These are phyloP conservation scores for Cacoxenus indagator DNA, from an alignment of 2,888 invertebrate species.

Conservation along the genomic window DNA sequence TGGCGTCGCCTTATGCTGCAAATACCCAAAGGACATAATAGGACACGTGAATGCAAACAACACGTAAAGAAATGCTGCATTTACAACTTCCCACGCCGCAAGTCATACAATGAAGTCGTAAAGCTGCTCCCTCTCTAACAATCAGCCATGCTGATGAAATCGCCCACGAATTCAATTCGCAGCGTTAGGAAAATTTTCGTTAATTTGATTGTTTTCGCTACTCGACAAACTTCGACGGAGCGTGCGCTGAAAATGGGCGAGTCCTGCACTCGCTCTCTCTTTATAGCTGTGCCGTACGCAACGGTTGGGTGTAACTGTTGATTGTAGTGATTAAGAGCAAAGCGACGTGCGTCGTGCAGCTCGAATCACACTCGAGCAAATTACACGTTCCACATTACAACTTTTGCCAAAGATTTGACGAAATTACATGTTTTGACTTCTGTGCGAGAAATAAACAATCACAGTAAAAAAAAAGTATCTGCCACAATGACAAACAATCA, in stretches of 20 bases:
- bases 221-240: not conserved
- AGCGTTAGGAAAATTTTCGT: conserved; percentile 29
- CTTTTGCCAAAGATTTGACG: conserved; percentile 30
- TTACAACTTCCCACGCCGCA: conserved; percentile 17
- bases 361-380: conserved; percentile 25
- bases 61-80: not conserved
- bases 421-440: conserved; percentile 59
- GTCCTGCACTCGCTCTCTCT: not conserved
- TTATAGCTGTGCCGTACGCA: not conserved
- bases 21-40: conserved; percentile 26
- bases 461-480: not conserved
- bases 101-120: not conserved
- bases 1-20: too few relatives aligned
- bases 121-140: not conserved
- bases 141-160: not conserved
- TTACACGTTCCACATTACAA: conserved; percentile 19
- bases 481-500: conserved; percentile 5
- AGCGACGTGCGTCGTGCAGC: conserved; percentile 33
- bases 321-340: conserved; percentile 61
- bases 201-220: conserved; percentile 59
- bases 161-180: not conserved
- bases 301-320: conserved; percentile 50
- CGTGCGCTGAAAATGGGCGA: conserved; percentile 8
- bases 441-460: not conserved
- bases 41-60: not conserved